Evolutionary conservation across 2,797 vertebrate species (phyloP).

Genomic region (Spinibarbus caldwelli): DNA sequence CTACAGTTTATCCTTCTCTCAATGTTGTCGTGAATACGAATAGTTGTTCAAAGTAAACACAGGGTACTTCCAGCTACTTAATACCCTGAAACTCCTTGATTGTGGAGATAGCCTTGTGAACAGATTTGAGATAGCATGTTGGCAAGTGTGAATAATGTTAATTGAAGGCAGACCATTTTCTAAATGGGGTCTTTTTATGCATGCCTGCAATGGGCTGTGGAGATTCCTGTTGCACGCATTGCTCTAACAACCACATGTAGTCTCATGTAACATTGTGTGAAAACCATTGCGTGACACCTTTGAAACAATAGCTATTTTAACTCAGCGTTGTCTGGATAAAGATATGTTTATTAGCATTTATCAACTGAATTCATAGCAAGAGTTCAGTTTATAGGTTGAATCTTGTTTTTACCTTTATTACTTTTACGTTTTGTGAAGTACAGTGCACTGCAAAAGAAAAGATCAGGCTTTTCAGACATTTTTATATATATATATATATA

Average conservation of each 20-base stretch:
- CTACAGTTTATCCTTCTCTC: slow-evolving; percentile 45
- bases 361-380: background rate
- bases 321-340: background rate
- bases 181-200: background rate
- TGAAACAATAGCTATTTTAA: background rate
- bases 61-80: slow-evolving; percentile 35
- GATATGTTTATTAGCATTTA: background rate
- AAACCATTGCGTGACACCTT: background rate
- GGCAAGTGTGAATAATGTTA: slow-evolving; percentile 30
- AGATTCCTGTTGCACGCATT: slow-evolving; percentile 4
- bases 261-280: slow-evolving; percentile 26
- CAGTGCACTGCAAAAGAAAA: background rate
- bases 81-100: slow-evolving; percentile 27
- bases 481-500: no score
- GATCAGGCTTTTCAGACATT: no score
- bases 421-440: background rate
- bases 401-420: background rate
- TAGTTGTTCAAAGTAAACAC: slow-evolving; percentile 41
- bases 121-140: background rate
- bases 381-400: background rate
- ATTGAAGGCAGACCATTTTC: slow-evolving; percentile 26
- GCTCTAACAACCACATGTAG: slow-evolving; percentile 17
- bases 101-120: background rate
- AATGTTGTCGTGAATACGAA: slow-evolving; percentile 29
- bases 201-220: background rate